Conservation (phyloP, 2,113 vertebrate genomes). For the Eira barbara region DNA sequence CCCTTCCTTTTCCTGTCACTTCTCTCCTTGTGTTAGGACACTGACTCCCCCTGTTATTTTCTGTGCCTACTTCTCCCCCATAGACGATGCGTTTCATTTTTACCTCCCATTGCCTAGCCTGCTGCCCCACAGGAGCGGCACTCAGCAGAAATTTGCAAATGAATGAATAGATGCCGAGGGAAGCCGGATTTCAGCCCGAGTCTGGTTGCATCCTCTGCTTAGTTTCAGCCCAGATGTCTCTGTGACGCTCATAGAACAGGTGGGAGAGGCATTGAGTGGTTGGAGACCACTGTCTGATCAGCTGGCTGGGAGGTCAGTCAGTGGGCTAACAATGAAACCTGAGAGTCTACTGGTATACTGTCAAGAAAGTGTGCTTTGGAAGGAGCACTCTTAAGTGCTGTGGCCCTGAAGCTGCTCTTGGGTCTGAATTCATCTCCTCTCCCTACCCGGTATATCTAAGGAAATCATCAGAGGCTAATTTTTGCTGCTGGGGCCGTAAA, state of each 20-base stretch:
- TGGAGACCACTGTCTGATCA: too few species aligned
- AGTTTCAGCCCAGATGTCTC: not conserved
- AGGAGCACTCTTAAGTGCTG: rapidly evolving
- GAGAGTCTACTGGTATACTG: rapidly evolving
- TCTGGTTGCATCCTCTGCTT: not conserved
- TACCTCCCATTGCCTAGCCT: not conserved
- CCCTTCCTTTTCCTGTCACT: not conserved
- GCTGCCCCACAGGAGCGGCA: not conserved
- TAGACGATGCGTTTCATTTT: not conserved
- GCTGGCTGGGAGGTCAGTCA: not conserved
- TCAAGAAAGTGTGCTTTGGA: not conserved
- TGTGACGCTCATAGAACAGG: not conserved
- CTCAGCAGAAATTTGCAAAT: not conserved
- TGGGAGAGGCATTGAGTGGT: not conserved
- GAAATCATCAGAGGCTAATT: not conserved
- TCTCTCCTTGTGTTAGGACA: not conserved
- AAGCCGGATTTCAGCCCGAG: not conserved
- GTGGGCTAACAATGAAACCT: not conserved
- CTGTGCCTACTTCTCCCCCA: not conserved
- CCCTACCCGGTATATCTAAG: not conserved
- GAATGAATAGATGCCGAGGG: not conserved
- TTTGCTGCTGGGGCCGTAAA: not conserved
- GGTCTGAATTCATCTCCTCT: not conserved
- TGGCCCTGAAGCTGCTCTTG: not conserved
- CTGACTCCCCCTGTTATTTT: not conserved